A percentile compares a stretch with the other conserved stretches of the same genome.
These are phyloP conservation scores for Cossypha caffra DNA, from an alignment of 2,797 vertebrate species.

Conservation along the genomic window DNA sequence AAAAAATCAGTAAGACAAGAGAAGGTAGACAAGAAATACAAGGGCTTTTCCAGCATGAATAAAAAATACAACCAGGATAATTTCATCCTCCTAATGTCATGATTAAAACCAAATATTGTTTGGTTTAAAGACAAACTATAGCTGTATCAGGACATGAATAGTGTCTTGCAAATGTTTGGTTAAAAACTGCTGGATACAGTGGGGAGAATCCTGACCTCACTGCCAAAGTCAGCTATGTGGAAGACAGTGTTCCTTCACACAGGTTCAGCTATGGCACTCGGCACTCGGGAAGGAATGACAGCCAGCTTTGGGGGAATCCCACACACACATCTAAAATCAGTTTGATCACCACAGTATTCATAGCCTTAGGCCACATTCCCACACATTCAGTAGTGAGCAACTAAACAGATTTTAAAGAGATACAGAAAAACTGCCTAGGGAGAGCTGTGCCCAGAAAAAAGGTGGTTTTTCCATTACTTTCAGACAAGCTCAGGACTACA, in stretches of 20 bases:
- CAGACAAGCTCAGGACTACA: background rate
- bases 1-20: background rate
- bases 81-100: background rate
- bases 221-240: background rate
- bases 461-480: background rate
- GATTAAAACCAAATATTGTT: background rate
- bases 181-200: background rate
- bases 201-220: background rate
- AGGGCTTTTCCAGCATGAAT: background rate
- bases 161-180: background rate
- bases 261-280: background rate
- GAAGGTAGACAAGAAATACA: background rate
- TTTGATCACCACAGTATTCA: constrained; percentile 41
- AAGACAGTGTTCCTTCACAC: rapidly evolving
- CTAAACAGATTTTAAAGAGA: constrained; percentile 49
- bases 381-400: background rate
- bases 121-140: background rate
- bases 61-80: background rate
- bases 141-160: background rate
- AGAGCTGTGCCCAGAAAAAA: constrained; percentile 32
- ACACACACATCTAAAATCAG: constrained; percentile 8
- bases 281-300: background rate
- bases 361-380: constrained; percentile 43
- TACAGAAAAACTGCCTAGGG: constrained; percentile 6
- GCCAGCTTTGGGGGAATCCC: constrained; percentile 34